A percentile compares a stretch with the other conserved stretches of the same genome.
Evolutionary conservation across 2,797 vertebrate genomes (phyloP).

Genomic region (Dallia pectoralis): DNA sequence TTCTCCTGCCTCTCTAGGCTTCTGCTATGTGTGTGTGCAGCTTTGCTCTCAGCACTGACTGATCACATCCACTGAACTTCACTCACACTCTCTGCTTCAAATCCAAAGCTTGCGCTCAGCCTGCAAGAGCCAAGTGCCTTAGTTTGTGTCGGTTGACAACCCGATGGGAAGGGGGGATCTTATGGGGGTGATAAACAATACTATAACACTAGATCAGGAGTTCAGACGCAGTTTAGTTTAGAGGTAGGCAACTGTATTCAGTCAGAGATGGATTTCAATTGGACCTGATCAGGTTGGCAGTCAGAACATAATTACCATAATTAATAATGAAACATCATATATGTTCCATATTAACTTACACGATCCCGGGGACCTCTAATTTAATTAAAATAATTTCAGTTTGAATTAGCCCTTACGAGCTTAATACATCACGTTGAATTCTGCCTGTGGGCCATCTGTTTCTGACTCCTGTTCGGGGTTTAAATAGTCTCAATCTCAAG

Average conservation of each 20-base stretch:
- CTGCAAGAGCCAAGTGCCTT: background rate
- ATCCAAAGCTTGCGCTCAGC: background rate
- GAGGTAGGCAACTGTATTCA: too few species aligned
- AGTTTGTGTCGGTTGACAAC: background rate
- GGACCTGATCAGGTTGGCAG: too few species aligned
- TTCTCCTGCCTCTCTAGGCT: constrained; percentile 86
- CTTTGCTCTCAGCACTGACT: constrained; percentile 33
- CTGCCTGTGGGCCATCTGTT: too few species aligned
- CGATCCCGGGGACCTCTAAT: too few species aligned
- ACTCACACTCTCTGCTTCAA: constrained; percentile 43
- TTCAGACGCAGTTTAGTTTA: background rate
- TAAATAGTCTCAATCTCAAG: background rate
- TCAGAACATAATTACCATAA: too few species aligned
- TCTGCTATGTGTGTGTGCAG: constrained; percentile 54
- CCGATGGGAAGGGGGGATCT: background rate
- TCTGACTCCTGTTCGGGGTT: background rate
- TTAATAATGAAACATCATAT: too few species aligned
- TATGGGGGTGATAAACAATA: background rate
- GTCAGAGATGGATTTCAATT: too few species aligned
- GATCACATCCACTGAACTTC: constrained; percentile 47
- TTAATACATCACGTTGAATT: too few species aligned
- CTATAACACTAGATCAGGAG: background rate
- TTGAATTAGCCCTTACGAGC: too few species aligned
- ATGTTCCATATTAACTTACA: too few species aligned
- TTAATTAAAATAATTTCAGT: too few species aligned